Evolutionary conservation across 2,113 vertebrate genomes (phyloP), one percentile per base, ranked within the genome.

Genomic region (Anser cygnoides): DNA sequence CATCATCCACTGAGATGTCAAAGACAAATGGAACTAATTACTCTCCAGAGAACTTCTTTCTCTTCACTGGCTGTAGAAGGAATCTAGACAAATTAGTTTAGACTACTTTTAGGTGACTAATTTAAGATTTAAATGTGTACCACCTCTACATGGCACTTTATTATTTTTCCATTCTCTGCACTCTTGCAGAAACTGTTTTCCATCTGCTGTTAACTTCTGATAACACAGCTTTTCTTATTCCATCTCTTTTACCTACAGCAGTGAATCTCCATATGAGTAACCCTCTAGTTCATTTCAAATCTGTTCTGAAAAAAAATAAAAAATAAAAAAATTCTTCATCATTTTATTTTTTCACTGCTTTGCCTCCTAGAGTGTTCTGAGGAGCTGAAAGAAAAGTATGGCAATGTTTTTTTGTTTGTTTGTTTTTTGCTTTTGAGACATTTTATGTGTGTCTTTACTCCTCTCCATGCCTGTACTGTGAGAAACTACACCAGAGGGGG

Each of bases 11-110:
- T 62, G 52, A 83, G 8, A 11, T 75, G 33, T 75, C 50, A 88
- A 87, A 87, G 41, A 58, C 6, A 85, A 90, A 94, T 41, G 29
- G 66, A 93, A 79, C 23, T 72, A 83, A 67, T 66, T 82, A 66
- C 21, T 85, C 52, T 58, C 35, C 66, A n/a, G 10, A 62, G 13
- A 17, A 43, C 35, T 67, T 83, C 12, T 62, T 75, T 62, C 29
- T 75, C 33, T 83, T 43, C n/a, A 29, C 26, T 67, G 41, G 13
- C 13, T 83, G 25, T 71, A 67, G 57, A 86, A 79, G 26, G 22
- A 67, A 70, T 57, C 50, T 41, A 50, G 57, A 65, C 17, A 90
- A 68, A 84, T 70, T 44, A 86, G 3, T 16, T 13, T 35, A 54
- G 33, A n/a, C 9, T 83, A 23, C 19, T 49, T 52, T 77, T 74